These are phyloP conservation scores for Phyto melanocephala DNA, from an alignment of 2,888 invertebrate species.

Conservation along the genomic window DNA sequence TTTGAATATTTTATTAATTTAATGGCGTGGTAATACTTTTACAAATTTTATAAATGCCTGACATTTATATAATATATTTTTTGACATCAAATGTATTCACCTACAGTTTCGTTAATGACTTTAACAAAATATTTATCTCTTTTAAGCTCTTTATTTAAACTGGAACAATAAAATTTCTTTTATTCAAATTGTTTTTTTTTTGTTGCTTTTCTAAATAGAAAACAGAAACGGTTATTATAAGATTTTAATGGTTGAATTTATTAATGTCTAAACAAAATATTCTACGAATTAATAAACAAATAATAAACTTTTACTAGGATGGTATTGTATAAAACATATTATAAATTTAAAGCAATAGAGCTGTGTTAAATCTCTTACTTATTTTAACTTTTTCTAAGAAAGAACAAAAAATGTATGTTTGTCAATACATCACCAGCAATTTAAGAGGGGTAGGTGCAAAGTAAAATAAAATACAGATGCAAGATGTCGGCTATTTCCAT, in stretches of 20 bases:
- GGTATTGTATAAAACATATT: background rate
- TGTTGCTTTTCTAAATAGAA: too few relatives aligned
- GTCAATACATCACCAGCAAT: conserved; percentile 11
- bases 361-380: too few relatives aligned
- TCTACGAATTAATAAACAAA: background rate
- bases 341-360: too few relatives aligned
- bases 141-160: background rate
- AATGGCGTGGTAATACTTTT: background rate
- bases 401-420: too few relatives aligned
- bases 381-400: too few relatives aligned
- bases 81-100: background rate
- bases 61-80: conserved; percentile 6
- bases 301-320: too few relatives aligned
- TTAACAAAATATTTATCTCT: background rate
- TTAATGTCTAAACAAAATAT: background rate
- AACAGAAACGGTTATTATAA: background rate
- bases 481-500: conserved; percentile 72
- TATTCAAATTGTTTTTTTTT: background rate
- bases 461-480: background rate
- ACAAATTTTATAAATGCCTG: background rate
- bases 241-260: conserved; percentile 8
- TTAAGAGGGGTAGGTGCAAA: background rate
- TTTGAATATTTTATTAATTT: background rate
- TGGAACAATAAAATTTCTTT: conserved; percentile 7
- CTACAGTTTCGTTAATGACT: background rate